Conservation (phyloP, 2,888 invertebrate species). For the Acrobasis repandana region DNA sequence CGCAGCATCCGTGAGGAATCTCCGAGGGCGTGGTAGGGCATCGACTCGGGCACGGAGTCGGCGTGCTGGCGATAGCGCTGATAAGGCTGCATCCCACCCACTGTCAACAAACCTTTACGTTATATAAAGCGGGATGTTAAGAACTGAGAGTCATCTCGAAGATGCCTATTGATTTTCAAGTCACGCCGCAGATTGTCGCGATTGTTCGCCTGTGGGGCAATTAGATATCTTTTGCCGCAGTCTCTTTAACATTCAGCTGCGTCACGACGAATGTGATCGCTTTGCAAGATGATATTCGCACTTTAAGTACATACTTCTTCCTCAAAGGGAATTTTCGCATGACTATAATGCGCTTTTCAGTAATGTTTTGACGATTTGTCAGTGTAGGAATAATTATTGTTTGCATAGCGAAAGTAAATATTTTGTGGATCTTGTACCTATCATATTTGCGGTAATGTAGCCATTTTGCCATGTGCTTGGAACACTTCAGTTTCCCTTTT, state of each 20-base stretch:
- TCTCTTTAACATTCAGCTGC: slow-evolving; percentile 59
- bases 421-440: neutral
- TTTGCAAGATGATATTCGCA: neutral
- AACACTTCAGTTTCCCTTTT: neutral
- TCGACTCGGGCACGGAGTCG: slow-evolving; percentile 57
- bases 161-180: slow-evolving; percentile 72
- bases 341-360: neutral
- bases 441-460: neutral
- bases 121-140: slow-evolving; percentile 48
- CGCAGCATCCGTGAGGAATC: slow-evolving; percentile 58
- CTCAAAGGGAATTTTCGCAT: neutral
- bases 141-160: slow-evolving; percentile 54
- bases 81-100: slow-evolving; percentile 68
- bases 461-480: neutral
- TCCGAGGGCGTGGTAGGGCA: slow-evolving; percentile 72
- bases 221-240: slow-evolving; percentile 62
- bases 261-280: slow-evolving; percentile 33
- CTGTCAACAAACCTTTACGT: slow-evolving; percentile 76
- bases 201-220: slow-evolving; percentile 43
- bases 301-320: neutral
- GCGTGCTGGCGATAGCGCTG: slow-evolving; percentile 67
- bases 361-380: neutral
- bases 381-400: neutral
- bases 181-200: slow-evolving; percentile 47
- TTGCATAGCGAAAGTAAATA: slow-evolving; percentile 2